Conservation (phyloP, 2,797 vertebrate genomes). For the Ctenosaura bakeri region DNA sequence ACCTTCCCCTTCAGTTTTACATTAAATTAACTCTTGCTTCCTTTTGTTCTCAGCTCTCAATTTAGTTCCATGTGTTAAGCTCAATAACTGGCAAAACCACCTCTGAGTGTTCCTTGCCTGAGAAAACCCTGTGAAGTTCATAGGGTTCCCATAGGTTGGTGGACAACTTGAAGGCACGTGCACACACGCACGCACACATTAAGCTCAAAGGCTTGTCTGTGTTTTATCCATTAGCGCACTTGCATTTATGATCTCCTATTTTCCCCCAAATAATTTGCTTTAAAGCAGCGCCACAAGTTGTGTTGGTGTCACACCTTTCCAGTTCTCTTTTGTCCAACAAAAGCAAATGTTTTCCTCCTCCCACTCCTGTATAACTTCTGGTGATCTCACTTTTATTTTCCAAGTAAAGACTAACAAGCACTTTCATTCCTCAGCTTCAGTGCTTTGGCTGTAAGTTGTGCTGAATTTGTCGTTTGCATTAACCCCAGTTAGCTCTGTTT, state of each 20-base stretch:
- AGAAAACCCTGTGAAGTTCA: too few species aligned
- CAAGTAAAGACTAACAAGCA: conserved; percentile 26
- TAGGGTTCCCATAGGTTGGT: too few species aligned
- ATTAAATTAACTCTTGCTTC: neutral
- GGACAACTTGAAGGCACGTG: too few species aligned
- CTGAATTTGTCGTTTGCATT: conserved; percentile 19
- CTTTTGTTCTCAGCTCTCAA: conserved; percentile 33
- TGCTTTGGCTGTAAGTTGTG: neutral
- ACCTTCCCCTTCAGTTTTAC: conserved; percentile 28
- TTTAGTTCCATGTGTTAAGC: neutral
- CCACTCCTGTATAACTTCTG: neutral
- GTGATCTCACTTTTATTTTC: neutral
- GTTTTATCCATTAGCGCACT: neutral
- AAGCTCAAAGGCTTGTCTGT: conserved; percentile 19
- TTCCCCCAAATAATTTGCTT: conserved; percentile 10
- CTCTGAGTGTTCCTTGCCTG: too few species aligned
- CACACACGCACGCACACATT: neutral
- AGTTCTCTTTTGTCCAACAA: conserved; percentile 11
- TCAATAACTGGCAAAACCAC: too few species aligned
- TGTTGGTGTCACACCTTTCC: conserved; percentile 24
- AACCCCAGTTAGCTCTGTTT: conserved; percentile 8
- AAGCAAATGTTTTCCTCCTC: neutral
- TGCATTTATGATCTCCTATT: conserved; percentile 17
- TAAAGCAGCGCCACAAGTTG: neutral
- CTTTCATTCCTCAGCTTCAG: neutral